A percentile compares a stretch with the other conserved stretches of the same genome.
Evolutionary conservation across 2,113 vertebrate genomes (phyloP).

Genomic region (Oreochromis aureus): DNA sequence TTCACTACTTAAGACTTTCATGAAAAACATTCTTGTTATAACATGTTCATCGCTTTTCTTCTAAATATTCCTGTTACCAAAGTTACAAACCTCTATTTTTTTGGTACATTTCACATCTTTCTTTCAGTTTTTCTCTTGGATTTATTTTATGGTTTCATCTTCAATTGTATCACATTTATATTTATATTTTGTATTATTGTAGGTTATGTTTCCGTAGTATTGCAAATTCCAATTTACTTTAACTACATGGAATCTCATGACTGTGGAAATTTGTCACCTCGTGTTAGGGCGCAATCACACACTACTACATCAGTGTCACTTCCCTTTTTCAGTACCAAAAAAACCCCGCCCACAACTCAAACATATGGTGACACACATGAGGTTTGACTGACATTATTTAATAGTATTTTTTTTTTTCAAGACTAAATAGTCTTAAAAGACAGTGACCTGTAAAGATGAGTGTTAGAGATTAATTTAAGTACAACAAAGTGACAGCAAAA

Average conservation of each 20-base stretch:
- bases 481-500: background rate
- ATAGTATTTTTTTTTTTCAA: background rate
- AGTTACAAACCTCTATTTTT: fast-evolving
- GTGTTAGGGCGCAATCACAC: background rate
- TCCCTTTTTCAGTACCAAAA: background rate
- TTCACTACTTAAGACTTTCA: too few relatives aligned
- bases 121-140: background rate
- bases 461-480: background rate
- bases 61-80: background rate
- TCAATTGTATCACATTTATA: fast-evolving
- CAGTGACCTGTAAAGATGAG: background rate
- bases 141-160: background rate
- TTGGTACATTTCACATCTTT: background rate
- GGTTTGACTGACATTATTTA: background rate
- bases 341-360: background rate
- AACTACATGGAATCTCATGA: background rate
- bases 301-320: background rate
- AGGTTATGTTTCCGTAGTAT: background rate
- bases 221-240: background rate
- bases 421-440: background rate
- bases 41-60: background rate
- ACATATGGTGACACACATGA: background rate
- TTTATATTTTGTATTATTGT: background rate
- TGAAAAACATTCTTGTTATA: background rate
- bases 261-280: background rate